These are phyloP conservation scores for Tragelaphus oryx DNA, from an alignment of 2,797 vertebrate genomes.

Conservation along the genomic window DNA sequence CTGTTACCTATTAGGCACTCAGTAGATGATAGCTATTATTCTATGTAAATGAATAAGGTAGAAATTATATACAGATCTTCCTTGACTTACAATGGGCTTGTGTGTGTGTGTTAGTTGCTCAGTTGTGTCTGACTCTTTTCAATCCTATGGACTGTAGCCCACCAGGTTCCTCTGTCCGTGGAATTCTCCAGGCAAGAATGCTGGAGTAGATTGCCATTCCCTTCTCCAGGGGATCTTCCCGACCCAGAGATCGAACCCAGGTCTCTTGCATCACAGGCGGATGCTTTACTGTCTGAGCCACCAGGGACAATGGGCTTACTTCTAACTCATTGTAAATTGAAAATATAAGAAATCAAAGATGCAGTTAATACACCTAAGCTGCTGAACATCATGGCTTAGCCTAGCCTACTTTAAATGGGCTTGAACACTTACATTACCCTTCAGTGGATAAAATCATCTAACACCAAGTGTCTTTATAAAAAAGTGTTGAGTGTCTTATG, in stretches of 20 bases:
- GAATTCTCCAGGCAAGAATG: background rate
- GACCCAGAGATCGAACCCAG: accelerated
- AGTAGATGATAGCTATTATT: constrained; percentile 52
- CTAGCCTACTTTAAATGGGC: background rate
- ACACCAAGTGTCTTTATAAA: background rate
- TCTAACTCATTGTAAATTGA: background rate
- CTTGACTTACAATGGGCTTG: background rate
- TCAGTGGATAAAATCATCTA: background rate
- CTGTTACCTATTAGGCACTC: constrained; percentile 39
- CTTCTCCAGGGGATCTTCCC: background rate
- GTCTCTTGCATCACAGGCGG: background rate
- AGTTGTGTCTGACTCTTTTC: background rate
- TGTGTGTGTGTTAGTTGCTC: background rate
- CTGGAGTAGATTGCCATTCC: background rate
- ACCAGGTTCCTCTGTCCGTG: background rate
- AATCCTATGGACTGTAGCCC: background rate
- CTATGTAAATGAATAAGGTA: constrained; percentile 49
- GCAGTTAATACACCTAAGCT: background rate
- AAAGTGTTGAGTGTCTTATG: background rate
- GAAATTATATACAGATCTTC: constrained; percentile 18
- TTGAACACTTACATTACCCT: background rate
- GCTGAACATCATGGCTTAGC: background rate
- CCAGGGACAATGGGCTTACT: background rate
- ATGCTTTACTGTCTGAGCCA: background rate
- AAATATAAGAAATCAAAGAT: background rate